phyloP scores from a whole-genome alignment of 1,140 invertebrate species.

The Stegodyphus mimosarum region DNA sequence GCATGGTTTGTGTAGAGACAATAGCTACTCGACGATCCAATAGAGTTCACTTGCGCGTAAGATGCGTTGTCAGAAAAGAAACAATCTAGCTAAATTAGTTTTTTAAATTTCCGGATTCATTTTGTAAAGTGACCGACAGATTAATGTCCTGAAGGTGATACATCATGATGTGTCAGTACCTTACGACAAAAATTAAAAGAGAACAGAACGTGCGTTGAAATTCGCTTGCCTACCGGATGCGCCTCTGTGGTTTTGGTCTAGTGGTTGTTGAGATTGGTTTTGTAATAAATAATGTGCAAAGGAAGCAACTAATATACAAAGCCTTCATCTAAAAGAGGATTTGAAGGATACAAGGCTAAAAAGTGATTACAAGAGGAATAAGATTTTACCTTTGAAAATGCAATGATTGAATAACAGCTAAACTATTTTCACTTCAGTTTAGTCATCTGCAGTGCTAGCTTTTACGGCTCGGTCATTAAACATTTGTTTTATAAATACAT shows the following conservation, averaged over 20 bases:
- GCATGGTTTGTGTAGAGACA: slow-evolving; percentile 34
- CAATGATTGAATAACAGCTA: too few relatives aligned
- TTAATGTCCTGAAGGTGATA: slow-evolving; percentile 54
- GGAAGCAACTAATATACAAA: background rate
- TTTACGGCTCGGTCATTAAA: too few relatives aligned
- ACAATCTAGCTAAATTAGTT: slow-evolving; percentile 44
- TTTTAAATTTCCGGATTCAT: slow-evolving; percentile 59
- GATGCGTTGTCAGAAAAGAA: slow-evolving; percentile 24
- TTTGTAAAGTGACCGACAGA: slow-evolving; percentile 51
- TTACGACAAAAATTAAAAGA: slow-evolving; percentile 44
- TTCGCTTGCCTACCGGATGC: slow-evolving; percentile 45
- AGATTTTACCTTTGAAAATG: too few relatives aligned
- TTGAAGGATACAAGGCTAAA: too few relatives aligned
- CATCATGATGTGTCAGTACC: slow-evolving; percentile 50
- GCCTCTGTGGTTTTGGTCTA: slow-evolving; percentile 47
- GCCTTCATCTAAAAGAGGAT: too few relatives aligned
- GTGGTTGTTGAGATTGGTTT: slow-evolving; percentile 18
- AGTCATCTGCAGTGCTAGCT: too few relatives aligned
- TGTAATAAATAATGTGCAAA: slow-evolving; percentile 4
- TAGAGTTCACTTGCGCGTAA: slow-evolving; percentile 1
- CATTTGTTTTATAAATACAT: too few relatives aligned
- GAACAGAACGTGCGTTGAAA: slow-evolving; percentile 28
- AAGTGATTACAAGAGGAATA: too few relatives aligned
- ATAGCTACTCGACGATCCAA: background rate
- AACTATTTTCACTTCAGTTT: too few relatives aligned